phyloP scores from a whole-genome alignment of 2,888 invertebrate genomes.

The Agrochola litura region DNA sequence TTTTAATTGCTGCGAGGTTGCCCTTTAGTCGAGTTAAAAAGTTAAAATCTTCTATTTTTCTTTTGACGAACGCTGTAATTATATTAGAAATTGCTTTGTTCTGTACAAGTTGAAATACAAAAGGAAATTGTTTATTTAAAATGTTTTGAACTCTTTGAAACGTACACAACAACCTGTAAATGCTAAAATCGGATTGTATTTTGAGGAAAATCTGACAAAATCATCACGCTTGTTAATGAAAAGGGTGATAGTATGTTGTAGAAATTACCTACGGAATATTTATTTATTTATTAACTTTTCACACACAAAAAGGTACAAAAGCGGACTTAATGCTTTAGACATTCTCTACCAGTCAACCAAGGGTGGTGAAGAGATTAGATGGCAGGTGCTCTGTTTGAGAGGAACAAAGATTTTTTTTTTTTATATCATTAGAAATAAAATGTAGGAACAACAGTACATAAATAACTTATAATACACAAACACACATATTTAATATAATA shows the following conservation, averaged over 20 bases:
- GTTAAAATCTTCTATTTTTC: constrained; percentile 43
- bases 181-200: neutral
- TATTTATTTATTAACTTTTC: no score
- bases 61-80: constrained; percentile 46
- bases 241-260: neutral
- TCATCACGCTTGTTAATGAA: neutral
- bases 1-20: constrained; percentile 37
- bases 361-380: no score
- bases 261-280: neutral
- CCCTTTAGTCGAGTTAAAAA: constrained; percentile 37
- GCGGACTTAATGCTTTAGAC: no score
- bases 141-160: constrained; percentile 33
- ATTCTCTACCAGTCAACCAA: no score
- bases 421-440: no score
- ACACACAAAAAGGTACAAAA: no score
- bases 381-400: no score
- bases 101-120: constrained; percentile 11
- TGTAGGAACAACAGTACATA: no score
- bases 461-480: no score
- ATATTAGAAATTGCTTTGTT: constrained; percentile 51
- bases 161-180: constrained; percentile 8
- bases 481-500: no score
- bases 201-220: neutral
- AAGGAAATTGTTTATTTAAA: constrained; percentile 26
- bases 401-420: no score